A percentile compares a stretch with the other conserved stretches of the same genome.
phyloP scores from a whole-genome alignment of 2,888 invertebrate genomes.

The Lymantria dispar region DNA sequence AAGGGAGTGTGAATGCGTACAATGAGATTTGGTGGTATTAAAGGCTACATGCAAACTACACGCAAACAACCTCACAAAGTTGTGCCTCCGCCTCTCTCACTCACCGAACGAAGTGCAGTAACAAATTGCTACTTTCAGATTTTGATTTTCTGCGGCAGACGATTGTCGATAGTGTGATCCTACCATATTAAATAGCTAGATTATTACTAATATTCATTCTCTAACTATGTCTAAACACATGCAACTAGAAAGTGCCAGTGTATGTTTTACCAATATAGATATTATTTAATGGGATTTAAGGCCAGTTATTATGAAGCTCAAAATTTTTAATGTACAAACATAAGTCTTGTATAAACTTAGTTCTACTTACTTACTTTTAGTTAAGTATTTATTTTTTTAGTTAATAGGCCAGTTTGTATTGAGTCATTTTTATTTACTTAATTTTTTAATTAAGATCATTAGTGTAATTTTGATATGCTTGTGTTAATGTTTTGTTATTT shows the following conservation, averaged over 20 bases:
- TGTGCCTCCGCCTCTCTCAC: no score
- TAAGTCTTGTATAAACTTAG: constrained; percentile 48
- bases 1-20: no score
- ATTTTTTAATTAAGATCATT: constrained; percentile 30
- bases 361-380: constrained; percentile 30
- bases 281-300: constrained; percentile 64
- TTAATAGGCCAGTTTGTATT: constrained; percentile 72
- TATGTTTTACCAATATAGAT: constrained; percentile 59
- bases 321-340: constrained; percentile 76
- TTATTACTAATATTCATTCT: neutral
- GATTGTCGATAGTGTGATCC: no score
- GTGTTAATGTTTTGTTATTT: constrained; percentile 66
- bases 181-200: no score
- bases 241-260: constrained; percentile 47
- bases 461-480: constrained; percentile 47
- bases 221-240: constrained; percentile 21
- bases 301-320: constrained; percentile 77
- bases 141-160: no score
- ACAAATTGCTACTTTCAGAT: no score
- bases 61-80: no score
- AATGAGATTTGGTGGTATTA: no score
- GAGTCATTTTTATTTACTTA: constrained; percentile 62
- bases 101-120: no score
- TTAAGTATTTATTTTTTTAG: constrained; percentile 76
- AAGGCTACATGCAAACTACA: no score